Conservation (phyloP, 2,113 vertebrate species). For the Rafetus swinhoei region DNA sequence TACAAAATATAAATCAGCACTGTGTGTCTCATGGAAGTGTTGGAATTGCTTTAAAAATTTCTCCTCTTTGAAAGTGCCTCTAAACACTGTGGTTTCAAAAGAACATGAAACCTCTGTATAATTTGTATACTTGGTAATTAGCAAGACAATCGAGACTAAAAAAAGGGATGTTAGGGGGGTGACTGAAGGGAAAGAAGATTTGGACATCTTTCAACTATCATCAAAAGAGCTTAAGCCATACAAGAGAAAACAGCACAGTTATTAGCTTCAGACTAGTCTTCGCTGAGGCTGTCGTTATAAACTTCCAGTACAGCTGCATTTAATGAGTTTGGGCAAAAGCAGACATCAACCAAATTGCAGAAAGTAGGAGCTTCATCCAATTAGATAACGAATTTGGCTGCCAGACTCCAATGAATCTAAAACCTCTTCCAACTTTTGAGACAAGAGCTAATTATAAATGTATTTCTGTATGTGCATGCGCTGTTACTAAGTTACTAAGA, state of each 20-base stretch:
- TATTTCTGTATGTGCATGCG: slow-evolving; percentile 36
- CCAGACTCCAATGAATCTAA: slow-evolving; percentile 63
- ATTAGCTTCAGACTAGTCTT: slow-evolving; percentile 42
- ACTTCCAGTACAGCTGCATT: slow-evolving; percentile 68
- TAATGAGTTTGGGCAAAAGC: slow-evolving; percentile 74
- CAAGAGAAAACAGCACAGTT: slow-evolving; percentile 28
- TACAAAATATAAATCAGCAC: background rate
- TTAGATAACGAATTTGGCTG: slow-evolving; percentile 71
- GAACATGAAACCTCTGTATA: slow-evolving; percentile 16
- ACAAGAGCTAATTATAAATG: slow-evolving; percentile 71
- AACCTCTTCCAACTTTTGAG: slow-evolving; percentile 70
- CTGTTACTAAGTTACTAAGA: slow-evolving; percentile 61
- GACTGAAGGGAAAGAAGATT: slow-evolving; percentile 19
- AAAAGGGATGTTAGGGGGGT: background rate
- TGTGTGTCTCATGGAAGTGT: slow-evolving; percentile 31
- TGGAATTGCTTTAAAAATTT: slow-evolving; percentile 37
- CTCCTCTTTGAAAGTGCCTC: slow-evolving; percentile 45
- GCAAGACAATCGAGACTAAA: slow-evolving; percentile 17
- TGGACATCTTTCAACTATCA: background rate
- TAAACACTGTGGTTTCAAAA: slow-evolving; percentile 33
- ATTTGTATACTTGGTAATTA: slow-evolving; percentile 32
- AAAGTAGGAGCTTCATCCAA: slow-evolving; percentile 64
- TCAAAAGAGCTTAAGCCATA: slow-evolving; percentile 47
- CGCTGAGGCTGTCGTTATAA: slow-evolving; percentile 52
- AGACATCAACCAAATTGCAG: slow-evolving; percentile 59